Evolutionary conservation across 2,888 invertebrate species (phyloP), one percentile per base, ranked within the genome.

Genomic region (Megastigmus dorsalis): DNA sequence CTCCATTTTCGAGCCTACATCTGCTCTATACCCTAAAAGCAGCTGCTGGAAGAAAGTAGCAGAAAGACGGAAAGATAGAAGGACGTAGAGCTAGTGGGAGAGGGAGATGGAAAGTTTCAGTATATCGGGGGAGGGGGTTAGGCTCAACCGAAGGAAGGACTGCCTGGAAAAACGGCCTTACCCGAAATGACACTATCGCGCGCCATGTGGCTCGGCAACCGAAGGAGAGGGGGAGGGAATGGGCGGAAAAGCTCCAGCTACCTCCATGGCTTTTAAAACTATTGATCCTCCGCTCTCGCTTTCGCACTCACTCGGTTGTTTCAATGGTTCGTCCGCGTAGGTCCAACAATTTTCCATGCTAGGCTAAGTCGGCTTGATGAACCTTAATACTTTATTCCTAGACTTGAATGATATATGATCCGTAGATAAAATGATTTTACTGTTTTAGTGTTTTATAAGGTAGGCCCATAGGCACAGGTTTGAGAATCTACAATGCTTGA

Each of bases 211-310:
- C 2, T 33, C 13, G 9, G 50, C 6, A 28, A 30, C n/a, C 28
- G 43, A 18, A n/a, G 9, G 18, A 15, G 41, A 18, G 30, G 10
- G 62, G 43, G 54, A 43, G 54, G 7, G 9, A 6, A 2, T 9
- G 6, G 7, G 28, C 23, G 28, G 10, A 20, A 62, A 13, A 43
- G 48, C 4, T n/a, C 15, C 26, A 41, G 43, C 9, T 41, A 3
- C 23, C 20, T 20, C 13, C 9, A 10, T 41, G 48, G 45, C 38
- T 50, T 66, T 59, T 50, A 72, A 65, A 74, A 63, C 45, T 74
- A 68, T 68, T 74, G 55, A 55, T 73, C 48, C 60, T 10, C 20
- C 26, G n/a, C 23, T 33, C 41, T 52, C 20, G n/a, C 13, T 41
- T 43, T 30, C 41, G 30, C 62, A 20, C 15, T 28, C 52, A 26